Conservation (phyloP, 2,888 invertebrate species). For the Drosophila macrospina region DNA sequence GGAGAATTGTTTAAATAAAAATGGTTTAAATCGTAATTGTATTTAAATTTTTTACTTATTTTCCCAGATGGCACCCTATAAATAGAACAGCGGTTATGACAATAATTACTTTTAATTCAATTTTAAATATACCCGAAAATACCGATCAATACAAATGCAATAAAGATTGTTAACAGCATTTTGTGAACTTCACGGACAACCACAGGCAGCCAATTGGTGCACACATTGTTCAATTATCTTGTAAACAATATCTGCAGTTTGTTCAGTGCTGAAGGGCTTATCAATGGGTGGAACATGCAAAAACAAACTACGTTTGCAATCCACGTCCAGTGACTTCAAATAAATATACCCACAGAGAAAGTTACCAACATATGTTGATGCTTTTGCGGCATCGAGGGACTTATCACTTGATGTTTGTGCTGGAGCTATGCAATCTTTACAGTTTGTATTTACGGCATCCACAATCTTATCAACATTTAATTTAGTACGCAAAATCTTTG, state of each 20-base stretch:
- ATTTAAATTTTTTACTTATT: too few species aligned
- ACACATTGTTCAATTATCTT: conserved; percentile 83
- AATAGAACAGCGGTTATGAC: not conserved
- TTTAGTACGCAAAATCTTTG: conserved; percentile 75
- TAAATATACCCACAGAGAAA: conserved; percentile 93
- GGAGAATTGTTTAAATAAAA: conserved; percentile 10
- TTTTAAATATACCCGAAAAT: not conserved
- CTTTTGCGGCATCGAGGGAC: conserved; percentile 39
- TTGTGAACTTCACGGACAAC: not conserved
- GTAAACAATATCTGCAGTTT: conserved; percentile 86
- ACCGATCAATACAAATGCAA: conserved; percentile 6
- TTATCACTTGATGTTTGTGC: conserved; percentile 19
- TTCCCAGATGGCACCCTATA: not conserved
- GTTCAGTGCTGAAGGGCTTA: conserved; percentile 87
- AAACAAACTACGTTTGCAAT: conserved; percentile 88
- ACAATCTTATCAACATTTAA: conserved; percentile 85
- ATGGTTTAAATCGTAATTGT: not conserved
- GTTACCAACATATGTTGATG: conserved; percentile 85
- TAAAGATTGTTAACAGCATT: conserved; percentile 1
- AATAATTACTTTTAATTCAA: not conserved
- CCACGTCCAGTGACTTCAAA: conserved; percentile 89
- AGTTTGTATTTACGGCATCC: conserved; percentile 73
- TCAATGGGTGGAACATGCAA: conserved; percentile 91
- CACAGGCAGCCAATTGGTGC: conserved; percentile 22
- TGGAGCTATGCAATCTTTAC: conserved; percentile 65